Evolutionary conservation across 2,888 invertebrate genomes (phyloP).

Genomic region (Hydrotaea cyrtoneurina): DNA sequence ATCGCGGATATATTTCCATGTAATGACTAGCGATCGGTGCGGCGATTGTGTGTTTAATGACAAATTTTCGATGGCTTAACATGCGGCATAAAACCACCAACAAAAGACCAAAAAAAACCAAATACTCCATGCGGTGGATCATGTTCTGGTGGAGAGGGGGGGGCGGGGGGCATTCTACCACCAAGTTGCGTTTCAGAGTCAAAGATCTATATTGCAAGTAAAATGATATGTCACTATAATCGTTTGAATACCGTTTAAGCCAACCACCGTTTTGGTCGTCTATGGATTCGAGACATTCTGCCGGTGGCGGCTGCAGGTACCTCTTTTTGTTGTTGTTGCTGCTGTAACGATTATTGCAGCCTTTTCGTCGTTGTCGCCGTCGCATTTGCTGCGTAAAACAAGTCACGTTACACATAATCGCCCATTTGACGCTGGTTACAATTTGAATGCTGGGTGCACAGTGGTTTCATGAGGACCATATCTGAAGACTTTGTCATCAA

Average conservation of each 20-base stretch:
- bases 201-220: conserved; percentile 62
- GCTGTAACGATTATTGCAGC: background rate
- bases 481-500: no score
- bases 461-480: background rate
- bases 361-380: background rate
- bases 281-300: conserved; percentile 8
- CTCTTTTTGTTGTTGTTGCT: background rate
- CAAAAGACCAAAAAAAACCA: background rate
- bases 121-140: background rate
- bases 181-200: conserved; percentile 44
- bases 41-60: conserved; percentile 48
- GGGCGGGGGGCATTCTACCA: conserved; percentile 5
- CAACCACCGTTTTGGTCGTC: conserved; percentile 17
- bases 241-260: conserved; percentile 62
- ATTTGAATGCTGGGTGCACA: background rate
- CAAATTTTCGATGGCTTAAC: conserved; percentile 46
- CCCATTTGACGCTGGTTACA: background rate
- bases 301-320: background rate
- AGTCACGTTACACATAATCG: conserved; percentile 54
- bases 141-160: no score
- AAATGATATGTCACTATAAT: conserved; percentile 65
- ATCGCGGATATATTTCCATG: conserved; percentile 21
- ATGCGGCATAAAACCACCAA: conserved; percentile 42
- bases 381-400: conserved; percentile 48
- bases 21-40: conserved; percentile 51